These are phyloP conservation scores for Dendropsophus ebraccatus DNA, from an alignment of 2,113 vertebrate genomes.

Conservation along the genomic window DNA sequence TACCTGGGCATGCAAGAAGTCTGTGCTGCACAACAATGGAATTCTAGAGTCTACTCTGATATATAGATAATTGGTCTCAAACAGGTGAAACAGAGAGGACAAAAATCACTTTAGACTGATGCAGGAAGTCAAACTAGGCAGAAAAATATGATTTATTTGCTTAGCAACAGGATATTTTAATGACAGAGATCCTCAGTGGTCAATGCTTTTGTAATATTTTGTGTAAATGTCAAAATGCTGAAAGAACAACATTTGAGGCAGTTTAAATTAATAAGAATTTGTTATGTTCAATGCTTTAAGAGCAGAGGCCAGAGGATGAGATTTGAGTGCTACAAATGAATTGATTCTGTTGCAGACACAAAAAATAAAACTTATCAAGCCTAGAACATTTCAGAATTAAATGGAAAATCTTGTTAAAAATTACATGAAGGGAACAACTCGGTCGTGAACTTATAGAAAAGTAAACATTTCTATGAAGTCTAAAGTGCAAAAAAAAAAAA, in stretches of 20 bases:
- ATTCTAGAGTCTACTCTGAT: background rate
- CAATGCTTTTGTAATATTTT: conserved; percentile 19
- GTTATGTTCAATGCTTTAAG: background rate
- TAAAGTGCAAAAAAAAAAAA: background rate
- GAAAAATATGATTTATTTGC: conserved; percentile 29
- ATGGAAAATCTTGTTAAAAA: background rate
- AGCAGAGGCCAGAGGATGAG: background rate
- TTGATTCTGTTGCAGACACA: conserved; percentile 15
- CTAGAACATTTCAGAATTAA: background rate
- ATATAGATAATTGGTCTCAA: conserved; percentile 22
- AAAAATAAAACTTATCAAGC: background rate
- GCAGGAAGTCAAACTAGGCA: background rate
- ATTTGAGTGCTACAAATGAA: background rate
- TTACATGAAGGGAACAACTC: background rate
- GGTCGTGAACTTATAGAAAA: background rate
- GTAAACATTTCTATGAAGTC: background rate
- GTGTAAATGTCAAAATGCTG: conserved; percentile 29
- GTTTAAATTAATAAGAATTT: conserved; percentile 24
- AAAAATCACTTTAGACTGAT: background rate
- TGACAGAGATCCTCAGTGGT: background rate
- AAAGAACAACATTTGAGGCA: conserved; percentile 2
- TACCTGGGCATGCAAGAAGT: conserved; percentile 5
- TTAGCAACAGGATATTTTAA: conserved; percentile 28
- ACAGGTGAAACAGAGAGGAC: background rate
- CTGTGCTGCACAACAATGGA: conserved; percentile 3